phyloP scores from a whole-genome alignment of 2,888 invertebrate species.

The Trachelus stipa region DNA sequence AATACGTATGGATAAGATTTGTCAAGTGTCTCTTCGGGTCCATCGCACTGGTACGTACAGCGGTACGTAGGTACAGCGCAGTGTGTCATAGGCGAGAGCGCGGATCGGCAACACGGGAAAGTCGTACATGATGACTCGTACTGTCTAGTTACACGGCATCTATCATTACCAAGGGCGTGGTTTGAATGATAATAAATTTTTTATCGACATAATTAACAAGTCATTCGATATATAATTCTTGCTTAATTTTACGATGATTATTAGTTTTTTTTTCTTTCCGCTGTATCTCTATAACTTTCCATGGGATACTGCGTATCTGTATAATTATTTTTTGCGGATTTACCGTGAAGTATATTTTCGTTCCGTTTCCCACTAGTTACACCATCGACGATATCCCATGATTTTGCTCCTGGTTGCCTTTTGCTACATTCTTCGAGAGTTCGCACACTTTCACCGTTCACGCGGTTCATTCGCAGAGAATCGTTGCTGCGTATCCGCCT shows the following conservation, averaged over 20 bases:
- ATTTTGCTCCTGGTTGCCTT: conserved; percentile 23
- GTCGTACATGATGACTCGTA: conserved; percentile 12
- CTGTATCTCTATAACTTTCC: background rate
- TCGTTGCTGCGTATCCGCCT: background rate
- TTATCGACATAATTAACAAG: background rate
- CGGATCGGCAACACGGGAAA: conserved; percentile 21
- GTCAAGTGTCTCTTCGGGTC: conserved; percentile 9
- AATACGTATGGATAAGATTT: background rate
- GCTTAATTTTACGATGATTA: background rate
- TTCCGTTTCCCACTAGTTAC: conserved; percentile 49
- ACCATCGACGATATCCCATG: conserved; percentile 32
- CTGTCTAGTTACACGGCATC: conserved; percentile 7
- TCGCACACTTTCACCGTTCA: conserved; percentile 58
- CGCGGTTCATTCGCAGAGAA: conserved; percentile 14
- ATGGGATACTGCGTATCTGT: conserved; percentile 2
- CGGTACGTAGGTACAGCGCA: background rate
- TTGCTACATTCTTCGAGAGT: conserved; percentile 39
- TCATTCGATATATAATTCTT: background rate
- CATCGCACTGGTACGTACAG: background rate
- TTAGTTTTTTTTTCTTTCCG: rapidly evolving
- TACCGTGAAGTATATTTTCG: conserved; percentile 34
- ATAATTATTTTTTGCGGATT: background rate
- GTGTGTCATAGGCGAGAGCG: background rate
- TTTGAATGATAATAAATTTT: background rate
- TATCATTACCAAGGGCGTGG: background rate